Evolutionary conservation across 2,797 vertebrate genomes (phyloP).

Genomic region (Hydrophis major): DNA sequence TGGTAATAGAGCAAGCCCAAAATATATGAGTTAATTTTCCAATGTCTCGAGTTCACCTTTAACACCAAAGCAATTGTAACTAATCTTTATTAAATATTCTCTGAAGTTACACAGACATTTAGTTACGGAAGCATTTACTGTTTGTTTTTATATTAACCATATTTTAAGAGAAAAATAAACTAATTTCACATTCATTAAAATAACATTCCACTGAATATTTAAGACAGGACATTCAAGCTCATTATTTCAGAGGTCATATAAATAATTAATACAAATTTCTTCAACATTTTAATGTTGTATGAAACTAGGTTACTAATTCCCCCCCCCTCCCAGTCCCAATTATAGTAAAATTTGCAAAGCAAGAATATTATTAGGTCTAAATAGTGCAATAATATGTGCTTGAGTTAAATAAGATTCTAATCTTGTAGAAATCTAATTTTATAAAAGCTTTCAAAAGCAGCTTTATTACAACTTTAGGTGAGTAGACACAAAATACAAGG

Average conservation of each 20-base stretch:
- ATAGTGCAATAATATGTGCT: not conserved
- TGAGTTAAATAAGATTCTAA: not conserved
- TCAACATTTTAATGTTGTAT: not conserved
- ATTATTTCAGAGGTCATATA: not conserved
- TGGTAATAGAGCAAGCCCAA: not conserved
- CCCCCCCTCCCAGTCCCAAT: not conserved
- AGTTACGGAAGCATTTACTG: not conserved
- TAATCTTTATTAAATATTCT: not conserved
- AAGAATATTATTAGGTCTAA: not conserved
- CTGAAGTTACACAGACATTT: not conserved
- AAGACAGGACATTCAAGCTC: not conserved
- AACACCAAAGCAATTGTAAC: not conserved
- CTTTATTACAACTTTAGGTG: not conserved
- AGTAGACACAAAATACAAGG: not conserved
- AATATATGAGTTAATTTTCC: not conserved
- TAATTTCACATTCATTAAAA: not conserved
- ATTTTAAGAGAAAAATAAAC: not conserved
- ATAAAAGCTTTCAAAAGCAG: not conserved
- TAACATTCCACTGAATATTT: not conserved
- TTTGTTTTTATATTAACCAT: not conserved
- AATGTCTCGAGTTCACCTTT: not conserved
- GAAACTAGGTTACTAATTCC: not conserved
- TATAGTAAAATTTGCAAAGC: not conserved
- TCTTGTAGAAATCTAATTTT: not conserved
- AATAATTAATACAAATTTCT: not conserved